Base-by-base conservation (phyloP, 2,888 invertebrate species). In the Nomada goodeniana region DNA sequence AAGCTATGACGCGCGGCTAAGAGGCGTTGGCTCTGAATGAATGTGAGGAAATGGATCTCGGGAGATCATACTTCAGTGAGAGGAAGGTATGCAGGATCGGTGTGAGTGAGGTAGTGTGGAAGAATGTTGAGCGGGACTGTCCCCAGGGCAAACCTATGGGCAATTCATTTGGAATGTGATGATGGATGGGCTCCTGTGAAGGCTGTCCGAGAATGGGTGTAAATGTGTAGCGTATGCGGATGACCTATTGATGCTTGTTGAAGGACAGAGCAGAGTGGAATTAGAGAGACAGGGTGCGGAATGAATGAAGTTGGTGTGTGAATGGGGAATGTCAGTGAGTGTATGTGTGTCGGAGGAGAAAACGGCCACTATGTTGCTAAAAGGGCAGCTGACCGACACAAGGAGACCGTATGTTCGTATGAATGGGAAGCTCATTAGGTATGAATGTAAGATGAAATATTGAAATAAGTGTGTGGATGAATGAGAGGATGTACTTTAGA, bases 291-390 rank as follows among this genome's bases (percentile, higher is more conserved):
- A 42, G 68, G 68, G 55, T 1, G 7, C 42, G 11, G 20, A 57
- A 55, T 68, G 68, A 44, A 68, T 68, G 55, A 7, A 4, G 29
- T 36, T 67, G 3, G 67, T 67, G 36, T 9, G 67, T 55, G 67
- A 36, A 20, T 55, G 53, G 53, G 20, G 44, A 0, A 2, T 0
- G 13, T 4, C 1, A 15, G 42, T 53, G 3, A 20, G 53, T n/a
- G 53, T 53, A n/a, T 9, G 53, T 53, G 53, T 53, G 53, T 53
- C 53, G 5, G 53, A 53, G n/a, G n/a, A n/a, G n/a, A 53, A 53
- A n/a, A n/a, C 53, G n/a, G 53, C 2, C 2, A n/a, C n/a, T 4
- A 53, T 53, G 53, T n/a, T 53, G 9, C n/a, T 53, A 1, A 53
- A 11, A 52, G 50, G 47, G 1, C 9, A 15, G 9, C 9, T 47